A percentile compares a stretch with the other conserved stretches of the same genome.
Conservation (phyloP, 2,888 invertebrate species). For the Pachliopta kotzebuea region DNA sequence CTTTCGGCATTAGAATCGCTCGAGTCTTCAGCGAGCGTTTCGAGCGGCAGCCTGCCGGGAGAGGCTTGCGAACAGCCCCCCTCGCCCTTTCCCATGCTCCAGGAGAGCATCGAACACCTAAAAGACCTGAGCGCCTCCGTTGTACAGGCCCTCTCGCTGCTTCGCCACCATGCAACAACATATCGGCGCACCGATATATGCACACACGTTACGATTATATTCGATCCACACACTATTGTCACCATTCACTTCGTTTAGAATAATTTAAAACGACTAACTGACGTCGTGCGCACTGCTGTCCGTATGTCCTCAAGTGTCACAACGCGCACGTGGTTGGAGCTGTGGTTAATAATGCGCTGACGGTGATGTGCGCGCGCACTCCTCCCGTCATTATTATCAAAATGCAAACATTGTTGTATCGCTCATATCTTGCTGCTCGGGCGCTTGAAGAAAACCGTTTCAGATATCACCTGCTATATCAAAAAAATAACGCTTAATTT, state of each 20-base stretch:
- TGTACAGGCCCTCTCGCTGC: constrained; percentile 68
- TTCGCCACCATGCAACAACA: constrained; percentile 70
- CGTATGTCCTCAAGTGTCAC: constrained; percentile 28
- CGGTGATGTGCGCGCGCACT: constrained; percentile 49
- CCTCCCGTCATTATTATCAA: constrained; percentile 57
- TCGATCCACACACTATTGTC: constrained; percentile 46
- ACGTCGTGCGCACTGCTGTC: constrained; percentile 38
- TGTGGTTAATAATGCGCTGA: constrained; percentile 44
- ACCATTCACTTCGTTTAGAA: constrained; percentile 45
- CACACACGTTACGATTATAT: constrained; percentile 48
- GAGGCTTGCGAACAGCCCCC: constrained; percentile 52
- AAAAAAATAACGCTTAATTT: constrained; percentile 31
- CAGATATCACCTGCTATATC: constrained; percentile 47
- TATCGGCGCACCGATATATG: constrained; percentile 66
- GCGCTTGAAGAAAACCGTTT: constrained; percentile 45
- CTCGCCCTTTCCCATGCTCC: constrained; percentile 55
- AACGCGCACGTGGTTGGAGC: constrained; percentile 48
- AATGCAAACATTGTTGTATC: constrained; percentile 66
- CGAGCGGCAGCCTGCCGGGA: constrained; percentile 41
- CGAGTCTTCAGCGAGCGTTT: constrained; percentile 43
- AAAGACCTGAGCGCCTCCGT: constrained; percentile 77
- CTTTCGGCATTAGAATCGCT: constrained; percentile 56
- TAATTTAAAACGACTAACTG: constrained; percentile 35
- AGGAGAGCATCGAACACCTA: constrained; percentile 75
- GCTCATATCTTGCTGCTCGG: constrained; percentile 49